Percentiles rank a stretch among this genome's conserved stretches.
Conservation (phyloP, 2,888 invertebrate genomes). For the Caenorhabditis sp. region DNA sequence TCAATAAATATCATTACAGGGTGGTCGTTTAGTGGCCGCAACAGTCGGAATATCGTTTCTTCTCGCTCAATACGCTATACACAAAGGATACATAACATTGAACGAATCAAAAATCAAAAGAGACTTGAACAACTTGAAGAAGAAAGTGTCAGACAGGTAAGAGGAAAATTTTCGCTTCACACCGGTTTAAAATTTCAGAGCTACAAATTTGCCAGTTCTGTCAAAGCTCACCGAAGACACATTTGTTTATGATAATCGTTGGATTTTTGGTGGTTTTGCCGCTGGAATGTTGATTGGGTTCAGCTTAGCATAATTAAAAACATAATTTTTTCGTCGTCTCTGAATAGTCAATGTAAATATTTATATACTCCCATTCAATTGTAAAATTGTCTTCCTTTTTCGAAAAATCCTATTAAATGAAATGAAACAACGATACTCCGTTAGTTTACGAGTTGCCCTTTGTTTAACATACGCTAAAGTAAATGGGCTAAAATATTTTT, state of each 20-base stretch:
- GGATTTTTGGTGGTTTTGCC: slow-evolving; percentile 38
- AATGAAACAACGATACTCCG: slow-evolving; percentile 22
- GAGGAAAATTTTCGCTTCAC: neutral
- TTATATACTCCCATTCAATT: neutral
- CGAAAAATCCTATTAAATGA: neutral
- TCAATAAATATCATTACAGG: slow-evolving; percentile 13
- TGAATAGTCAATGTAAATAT: slow-evolving; percentile 10
- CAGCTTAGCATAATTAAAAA: slow-evolving; percentile 20
- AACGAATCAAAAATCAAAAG: slow-evolving; percentile 34
- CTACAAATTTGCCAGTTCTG: slow-evolving; percentile 3
- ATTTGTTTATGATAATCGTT: slow-evolving; percentile 28
- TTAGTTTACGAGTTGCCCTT: slow-evolving; percentile 15
- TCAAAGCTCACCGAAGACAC: slow-evolving; percentile 7
- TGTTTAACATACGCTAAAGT: slow-evolving; percentile 2
- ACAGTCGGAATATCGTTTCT: slow-evolving; percentile 37
- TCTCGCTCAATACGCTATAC: slow-evolving; percentile 29
- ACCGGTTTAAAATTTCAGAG: slow-evolving; percentile 3
- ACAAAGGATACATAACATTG: slow-evolving; percentile 40
- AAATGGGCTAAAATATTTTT: neutral
- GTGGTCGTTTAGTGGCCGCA: slow-evolving; percentile 34
- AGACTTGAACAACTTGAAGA: slow-evolving; percentile 30
- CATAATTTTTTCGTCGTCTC: neutral
- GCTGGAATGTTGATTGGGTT: slow-evolving; percentile 40
- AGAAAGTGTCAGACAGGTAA: slow-evolving; percentile 26
- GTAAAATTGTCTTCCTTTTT: neutral